Evolutionary conservation across 2,888 invertebrate genomes (phyloP).

Genomic region (Nysson spinosus): DNA sequence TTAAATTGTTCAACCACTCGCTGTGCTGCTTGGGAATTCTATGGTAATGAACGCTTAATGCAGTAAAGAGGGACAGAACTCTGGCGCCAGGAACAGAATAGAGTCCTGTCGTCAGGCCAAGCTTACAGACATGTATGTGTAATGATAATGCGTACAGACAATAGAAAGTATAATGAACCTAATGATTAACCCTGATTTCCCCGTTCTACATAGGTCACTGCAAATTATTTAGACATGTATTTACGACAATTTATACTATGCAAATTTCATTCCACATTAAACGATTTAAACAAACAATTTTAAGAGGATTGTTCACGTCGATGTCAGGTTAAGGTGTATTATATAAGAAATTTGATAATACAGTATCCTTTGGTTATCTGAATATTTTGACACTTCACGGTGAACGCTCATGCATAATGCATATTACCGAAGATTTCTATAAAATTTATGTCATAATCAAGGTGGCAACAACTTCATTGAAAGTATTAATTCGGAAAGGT

Average conservation of each 20-base stretch:
- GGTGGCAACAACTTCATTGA: not conserved
- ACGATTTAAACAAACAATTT: too few species aligned
- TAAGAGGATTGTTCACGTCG: too few species aligned
- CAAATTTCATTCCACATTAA: too few species aligned
- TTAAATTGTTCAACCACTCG: not conserved
- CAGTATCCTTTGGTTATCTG: too few species aligned
- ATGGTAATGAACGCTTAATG: conserved; percentile 26
- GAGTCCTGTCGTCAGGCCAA: not conserved
- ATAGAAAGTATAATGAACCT: conserved; percentile 18
- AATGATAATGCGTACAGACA: conserved; percentile 26
- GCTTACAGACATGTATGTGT: conserved; percentile 6
- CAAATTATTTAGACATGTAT: conserved; percentile 19
- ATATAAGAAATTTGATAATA: too few species aligned
- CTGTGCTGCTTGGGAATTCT: not conserved
- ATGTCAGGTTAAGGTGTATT: too few species aligned
- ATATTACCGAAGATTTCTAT: too few species aligned
- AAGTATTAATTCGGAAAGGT: conserved; percentile 2
- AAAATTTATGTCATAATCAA: too few species aligned
- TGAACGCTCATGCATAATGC: too few species aligned
- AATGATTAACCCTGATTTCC: conserved; percentile 31
- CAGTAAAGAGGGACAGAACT: conserved; percentile 15
- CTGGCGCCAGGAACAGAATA: conserved; percentile 15
- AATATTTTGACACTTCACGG: too few species aligned
- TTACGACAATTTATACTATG: too few species aligned
- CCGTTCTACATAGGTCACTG: conserved; percentile 27